These are phyloP conservation scores for Neogobius melanostomus DNA, from an alignment of 2,113 vertebrate genomes.

Conservation along the genomic window DNA sequence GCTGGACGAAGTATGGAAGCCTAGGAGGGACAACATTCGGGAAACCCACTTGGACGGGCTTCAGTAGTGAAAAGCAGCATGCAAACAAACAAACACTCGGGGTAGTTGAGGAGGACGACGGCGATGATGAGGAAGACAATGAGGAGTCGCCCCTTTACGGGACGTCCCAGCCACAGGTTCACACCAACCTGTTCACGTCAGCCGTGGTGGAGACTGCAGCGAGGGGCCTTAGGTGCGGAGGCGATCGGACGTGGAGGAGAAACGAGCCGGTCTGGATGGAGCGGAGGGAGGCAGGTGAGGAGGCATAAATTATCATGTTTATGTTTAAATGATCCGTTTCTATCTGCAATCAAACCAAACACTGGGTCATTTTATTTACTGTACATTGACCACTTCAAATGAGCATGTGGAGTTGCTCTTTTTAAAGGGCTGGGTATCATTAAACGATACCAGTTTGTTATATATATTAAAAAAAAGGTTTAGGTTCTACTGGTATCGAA, in stretches of 20 bases:
- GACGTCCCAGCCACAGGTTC: conserved; percentile 65
- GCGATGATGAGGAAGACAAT: conserved; percentile 42
- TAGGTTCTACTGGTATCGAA: too few relatives aligned
- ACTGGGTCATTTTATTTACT: too few relatives aligned
- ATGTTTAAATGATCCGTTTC: not conserved
- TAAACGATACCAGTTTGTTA: too few relatives aligned
- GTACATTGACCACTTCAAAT: too few relatives aligned
- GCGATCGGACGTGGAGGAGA: conserved; percentile 76
- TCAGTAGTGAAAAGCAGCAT: conserved; percentile 34
- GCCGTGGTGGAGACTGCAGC: conserved; percentile 77
- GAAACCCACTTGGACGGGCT: conserved; percentile 52
- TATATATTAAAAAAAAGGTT: too few relatives aligned
- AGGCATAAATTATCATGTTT: conserved; percentile 26
- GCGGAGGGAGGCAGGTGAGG: conserved; percentile 86
- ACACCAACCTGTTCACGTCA: conserved; percentile 92
- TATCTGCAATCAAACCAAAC: not conserved
- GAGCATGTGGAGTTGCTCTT: too few relatives aligned
- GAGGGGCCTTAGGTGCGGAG: conserved; percentile 44
- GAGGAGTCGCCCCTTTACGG: conserved; percentile 44
- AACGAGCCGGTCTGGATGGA: conserved; percentile 77
- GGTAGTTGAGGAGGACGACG: not conserved
- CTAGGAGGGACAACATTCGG: conserved; percentile 47
- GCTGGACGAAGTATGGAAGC: conserved; percentile 54
- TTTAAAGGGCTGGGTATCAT: too few relatives aligned
- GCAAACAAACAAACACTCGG: conserved; percentile 13